Percentiles rank a stretch among this genome's conserved stretches.
Conservation (phyloP, 2,797 vertebrate species). For the Muscicapa comitata region DNA sequence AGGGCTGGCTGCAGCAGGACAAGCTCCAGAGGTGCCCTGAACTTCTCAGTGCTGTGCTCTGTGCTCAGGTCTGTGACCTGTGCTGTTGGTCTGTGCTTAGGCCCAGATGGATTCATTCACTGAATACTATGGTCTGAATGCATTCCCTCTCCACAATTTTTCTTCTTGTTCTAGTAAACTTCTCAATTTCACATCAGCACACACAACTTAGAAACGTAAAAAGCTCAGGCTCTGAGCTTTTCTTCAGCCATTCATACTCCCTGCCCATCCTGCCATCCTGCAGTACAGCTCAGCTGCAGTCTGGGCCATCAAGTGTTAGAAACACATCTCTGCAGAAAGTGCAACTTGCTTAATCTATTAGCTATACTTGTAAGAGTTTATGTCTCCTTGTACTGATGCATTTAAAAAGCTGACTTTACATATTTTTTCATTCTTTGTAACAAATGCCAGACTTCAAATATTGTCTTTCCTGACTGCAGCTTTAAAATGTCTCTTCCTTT, state of each 20-base stretch:
- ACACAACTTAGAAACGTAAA: not conserved
- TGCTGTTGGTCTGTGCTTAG: not conserved
- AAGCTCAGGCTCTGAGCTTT: not conserved
- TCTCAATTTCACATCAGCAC: not conserved
- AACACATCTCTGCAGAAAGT: not conserved
- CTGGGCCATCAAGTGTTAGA: not conserved
- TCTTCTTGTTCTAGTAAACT: not conserved
- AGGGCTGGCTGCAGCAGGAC: not conserved
- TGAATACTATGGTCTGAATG: not conserved
- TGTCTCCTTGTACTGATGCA: not conserved
- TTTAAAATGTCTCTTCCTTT: not conserved
- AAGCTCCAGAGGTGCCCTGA: not conserved
- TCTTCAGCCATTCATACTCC: rapidly evolving
- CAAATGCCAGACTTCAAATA: not conserved
- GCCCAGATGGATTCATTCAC: not conserved
- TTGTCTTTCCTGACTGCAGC: not conserved
- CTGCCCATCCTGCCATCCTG: not conserved
- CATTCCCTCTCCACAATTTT: not conserved
- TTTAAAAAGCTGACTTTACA: not conserved
- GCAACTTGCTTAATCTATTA: not conserved
- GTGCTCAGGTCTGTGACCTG: not conserved
- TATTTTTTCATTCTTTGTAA: not conserved
- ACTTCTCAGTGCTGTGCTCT: not conserved
- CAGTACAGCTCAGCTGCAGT: not conserved
- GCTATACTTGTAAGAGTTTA: not conserved